These are phyloP conservation scores for Bos javanicus DNA, from an alignment of 2,113 vertebrate species.

Conservation along the genomic window DNA sequence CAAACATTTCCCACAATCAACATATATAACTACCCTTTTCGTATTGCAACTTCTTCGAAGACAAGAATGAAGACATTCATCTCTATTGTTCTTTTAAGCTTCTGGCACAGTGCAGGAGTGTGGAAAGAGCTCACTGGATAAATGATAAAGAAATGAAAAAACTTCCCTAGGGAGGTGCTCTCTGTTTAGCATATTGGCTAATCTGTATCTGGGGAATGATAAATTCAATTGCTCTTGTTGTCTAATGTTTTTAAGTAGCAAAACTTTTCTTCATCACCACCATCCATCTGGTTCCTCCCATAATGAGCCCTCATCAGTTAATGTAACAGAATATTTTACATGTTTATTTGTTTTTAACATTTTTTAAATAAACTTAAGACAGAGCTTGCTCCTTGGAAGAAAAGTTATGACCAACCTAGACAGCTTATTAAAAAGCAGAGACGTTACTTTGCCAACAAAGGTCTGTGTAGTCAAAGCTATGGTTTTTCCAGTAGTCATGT, in stretches of 20 bases:
- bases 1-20: background rate
- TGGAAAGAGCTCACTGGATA: background rate
- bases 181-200: background rate
- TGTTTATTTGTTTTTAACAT: background rate
- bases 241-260: background rate
- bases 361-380: background rate
- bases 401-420: background rate
- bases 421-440: background rate
- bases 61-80: background rate
- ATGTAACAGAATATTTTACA: background rate
- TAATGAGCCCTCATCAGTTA: background rate
- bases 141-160: background rate
- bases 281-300: background rate
- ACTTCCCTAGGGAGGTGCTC: background rate
- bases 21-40: background rate
- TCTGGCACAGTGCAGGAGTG: background rate
- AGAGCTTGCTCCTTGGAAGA: background rate
- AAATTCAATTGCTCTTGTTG: background rate
- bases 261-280: background rate
- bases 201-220: background rate
- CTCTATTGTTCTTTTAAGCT: background rate
- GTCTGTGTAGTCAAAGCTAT: background rate
- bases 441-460: background rate
- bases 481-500: background rate
- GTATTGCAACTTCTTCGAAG: background rate